Evolutionary conservation across 2,113 vertebrate genomes (phyloP).

Genomic region (Indicator indicator): DNA sequence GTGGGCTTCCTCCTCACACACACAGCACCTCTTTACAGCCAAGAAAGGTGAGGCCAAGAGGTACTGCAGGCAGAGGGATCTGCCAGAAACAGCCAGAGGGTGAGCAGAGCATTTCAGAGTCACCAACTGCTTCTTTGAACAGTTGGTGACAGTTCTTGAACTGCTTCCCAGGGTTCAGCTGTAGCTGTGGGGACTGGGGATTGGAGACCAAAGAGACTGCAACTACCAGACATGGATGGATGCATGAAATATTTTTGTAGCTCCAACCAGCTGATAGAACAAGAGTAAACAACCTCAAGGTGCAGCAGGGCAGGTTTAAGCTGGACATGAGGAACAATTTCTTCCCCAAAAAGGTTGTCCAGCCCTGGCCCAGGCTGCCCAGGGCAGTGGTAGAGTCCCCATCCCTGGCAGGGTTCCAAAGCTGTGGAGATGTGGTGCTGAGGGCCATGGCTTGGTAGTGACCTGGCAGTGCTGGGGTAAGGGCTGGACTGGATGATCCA

Average conservation of each 20-base stretch:
- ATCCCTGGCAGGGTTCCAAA: neutral
- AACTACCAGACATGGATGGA: neutral
- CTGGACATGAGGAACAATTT: neutral
- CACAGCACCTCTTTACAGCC: neutral
- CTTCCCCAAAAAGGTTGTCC: neutral
- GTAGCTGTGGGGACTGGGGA: neutral
- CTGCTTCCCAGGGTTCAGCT: neutral
- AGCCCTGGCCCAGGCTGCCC: neutral
- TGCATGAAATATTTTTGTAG: neutral
- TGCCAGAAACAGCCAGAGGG: conserved; percentile 27
- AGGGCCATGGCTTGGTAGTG: neutral
- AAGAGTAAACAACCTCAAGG: neutral
- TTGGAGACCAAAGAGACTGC: neutral
- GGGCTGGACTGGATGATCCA: neutral
- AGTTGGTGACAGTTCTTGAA: neutral
- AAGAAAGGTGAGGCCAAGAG: neutral
- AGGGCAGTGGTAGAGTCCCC: neutral
- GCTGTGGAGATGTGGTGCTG: neutral
- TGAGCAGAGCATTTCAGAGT: neutral
- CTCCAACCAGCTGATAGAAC: neutral
- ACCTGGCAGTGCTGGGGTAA: neutral
- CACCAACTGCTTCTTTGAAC: neutral
- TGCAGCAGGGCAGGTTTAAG: neutral
- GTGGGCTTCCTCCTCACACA: neutral
- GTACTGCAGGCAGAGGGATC: conserved; percentile 8